Evolutionary conservation across 2,797 vertebrate genomes (phyloP).

Genomic region (Hafferia zeledoni): DNA sequence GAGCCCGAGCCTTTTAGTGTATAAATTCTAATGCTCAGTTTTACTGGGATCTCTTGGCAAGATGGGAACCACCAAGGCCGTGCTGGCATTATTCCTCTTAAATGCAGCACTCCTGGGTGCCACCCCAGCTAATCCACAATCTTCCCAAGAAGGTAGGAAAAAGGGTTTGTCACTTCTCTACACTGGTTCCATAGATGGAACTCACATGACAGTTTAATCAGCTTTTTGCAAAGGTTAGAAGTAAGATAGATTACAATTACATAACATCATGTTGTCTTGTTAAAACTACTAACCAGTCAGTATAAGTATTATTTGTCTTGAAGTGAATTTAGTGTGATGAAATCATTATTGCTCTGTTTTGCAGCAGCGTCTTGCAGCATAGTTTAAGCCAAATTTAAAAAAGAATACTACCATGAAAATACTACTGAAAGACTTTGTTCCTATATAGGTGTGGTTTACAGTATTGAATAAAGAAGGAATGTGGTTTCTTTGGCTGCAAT

Average conservation of each 20-base stretch:
- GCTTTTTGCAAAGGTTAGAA: background rate
- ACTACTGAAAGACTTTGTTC: background rate
- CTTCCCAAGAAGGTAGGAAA: background rate
- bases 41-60: background rate
- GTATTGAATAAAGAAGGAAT: background rate
- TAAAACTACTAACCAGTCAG: accelerated
- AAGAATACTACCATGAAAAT: background rate
- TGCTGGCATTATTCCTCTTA: constrained; percentile 5
- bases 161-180: accelerated
- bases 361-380: background rate
- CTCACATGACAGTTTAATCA: background rate
- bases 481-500: background rate
- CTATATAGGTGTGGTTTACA: background rate
- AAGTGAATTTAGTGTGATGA: background rate
- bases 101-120: background rate
- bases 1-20: background rate
- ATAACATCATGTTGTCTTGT: background rate
- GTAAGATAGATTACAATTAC: background rate
- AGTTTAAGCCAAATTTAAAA: background rate
- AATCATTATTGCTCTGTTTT: background rate
- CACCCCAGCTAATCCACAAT: background rate
- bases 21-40: background rate
- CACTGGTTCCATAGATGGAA: background rate
- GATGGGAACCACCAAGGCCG: background rate
- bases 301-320: background rate